Conservation (phyloP, 2,797 vertebrate species). For the Molossus molossus region DNA sequence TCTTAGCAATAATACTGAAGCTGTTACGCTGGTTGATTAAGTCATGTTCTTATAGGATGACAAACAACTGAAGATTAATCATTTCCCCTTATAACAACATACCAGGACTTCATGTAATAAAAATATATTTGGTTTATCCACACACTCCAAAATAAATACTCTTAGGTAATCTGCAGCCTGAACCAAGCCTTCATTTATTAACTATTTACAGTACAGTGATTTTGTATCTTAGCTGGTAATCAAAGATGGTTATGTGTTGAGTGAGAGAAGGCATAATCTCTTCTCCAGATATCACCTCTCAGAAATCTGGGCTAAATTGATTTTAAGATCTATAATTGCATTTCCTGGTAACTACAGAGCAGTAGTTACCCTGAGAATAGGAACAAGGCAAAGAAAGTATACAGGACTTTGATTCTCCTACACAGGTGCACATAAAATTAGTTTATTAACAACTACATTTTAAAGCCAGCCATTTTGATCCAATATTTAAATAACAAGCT, state of each 20-base stretch:
- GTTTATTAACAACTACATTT: constrained; percentile 84
- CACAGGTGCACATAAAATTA: constrained; percentile 76
- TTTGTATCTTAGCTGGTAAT: constrained; percentile 72
- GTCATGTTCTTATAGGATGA: background rate
- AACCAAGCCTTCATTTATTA: constrained; percentile 79
- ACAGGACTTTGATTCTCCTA: constrained; percentile 78
- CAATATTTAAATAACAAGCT: constrained; percentile 82
- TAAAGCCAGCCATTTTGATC: constrained; percentile 78
- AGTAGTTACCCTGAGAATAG: constrained; percentile 75
- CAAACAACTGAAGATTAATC: constrained; percentile 36
- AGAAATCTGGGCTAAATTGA: constrained; percentile 50
- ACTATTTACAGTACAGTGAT: constrained; percentile 78
- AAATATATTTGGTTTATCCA: constrained; percentile 69
- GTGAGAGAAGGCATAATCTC: constrained; percentile 51
- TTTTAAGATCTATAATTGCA: constrained; percentile 62
- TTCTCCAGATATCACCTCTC: constrained; percentile 64
- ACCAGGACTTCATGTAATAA: constrained; percentile 26
- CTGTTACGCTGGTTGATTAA: background rate
- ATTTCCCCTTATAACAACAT: constrained; percentile 62
- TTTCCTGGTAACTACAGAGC: constrained; percentile 67
- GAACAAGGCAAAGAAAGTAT: constrained; percentile 77
- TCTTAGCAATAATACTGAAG: background rate
- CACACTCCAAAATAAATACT: constrained; percentile 79
- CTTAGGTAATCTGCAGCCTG: constrained; percentile 68
- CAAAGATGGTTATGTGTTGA: constrained; percentile 29